Conservation (phyloP, 2,888 invertebrate genomes). For the Oxytorus armatus region DNA sequence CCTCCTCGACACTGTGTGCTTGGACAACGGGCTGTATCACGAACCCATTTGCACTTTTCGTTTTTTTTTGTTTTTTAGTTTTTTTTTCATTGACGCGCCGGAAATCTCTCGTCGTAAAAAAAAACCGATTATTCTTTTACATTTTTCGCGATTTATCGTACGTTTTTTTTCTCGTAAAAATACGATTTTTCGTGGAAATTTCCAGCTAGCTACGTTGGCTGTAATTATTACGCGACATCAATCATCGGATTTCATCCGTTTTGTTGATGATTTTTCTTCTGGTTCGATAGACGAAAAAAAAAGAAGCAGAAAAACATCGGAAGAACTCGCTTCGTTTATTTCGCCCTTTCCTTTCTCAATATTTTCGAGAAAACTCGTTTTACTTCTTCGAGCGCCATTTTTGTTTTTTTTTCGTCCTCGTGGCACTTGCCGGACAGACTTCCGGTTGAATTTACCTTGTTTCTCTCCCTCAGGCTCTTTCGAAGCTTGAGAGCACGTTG, state of each 20-base stretch:
- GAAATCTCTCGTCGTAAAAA: too few species aligned
- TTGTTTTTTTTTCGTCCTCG: neutral
- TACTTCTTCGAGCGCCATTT: constrained; percentile 3
- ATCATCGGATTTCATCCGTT: constrained; percentile 35
- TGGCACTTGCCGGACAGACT: constrained; percentile 19
- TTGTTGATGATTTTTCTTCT: constrained; percentile 6
- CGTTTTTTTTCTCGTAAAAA: neutral
- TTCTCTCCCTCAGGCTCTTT: constrained; percentile 77
- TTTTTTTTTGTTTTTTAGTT: constrained; percentile 5
- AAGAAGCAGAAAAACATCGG: constrained; percentile 7
- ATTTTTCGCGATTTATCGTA: neutral
- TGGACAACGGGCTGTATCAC: constrained; percentile 59
- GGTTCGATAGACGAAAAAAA: constrained; percentile 8
- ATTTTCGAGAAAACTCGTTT: neutral
- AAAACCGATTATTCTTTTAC: too few species aligned
- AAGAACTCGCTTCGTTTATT: constrained; percentile 32
- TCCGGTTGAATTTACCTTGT: constrained; percentile 25
- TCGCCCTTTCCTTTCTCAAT: constrained; percentile 10
- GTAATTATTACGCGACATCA: constrained; percentile 25
- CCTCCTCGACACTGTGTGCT: constrained; percentile 38
- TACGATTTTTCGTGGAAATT: neutral
- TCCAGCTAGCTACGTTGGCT: neutral
- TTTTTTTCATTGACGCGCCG: constrained; percentile 14
- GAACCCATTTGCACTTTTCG: constrained; percentile 43
- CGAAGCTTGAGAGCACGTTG: constrained; percentile 77